Evolutionary conservation across 2,888 invertebrate genomes (phyloP), one percentile per base, ranked within the genome.

Genomic region (Nomada ruficornis): DNA sequence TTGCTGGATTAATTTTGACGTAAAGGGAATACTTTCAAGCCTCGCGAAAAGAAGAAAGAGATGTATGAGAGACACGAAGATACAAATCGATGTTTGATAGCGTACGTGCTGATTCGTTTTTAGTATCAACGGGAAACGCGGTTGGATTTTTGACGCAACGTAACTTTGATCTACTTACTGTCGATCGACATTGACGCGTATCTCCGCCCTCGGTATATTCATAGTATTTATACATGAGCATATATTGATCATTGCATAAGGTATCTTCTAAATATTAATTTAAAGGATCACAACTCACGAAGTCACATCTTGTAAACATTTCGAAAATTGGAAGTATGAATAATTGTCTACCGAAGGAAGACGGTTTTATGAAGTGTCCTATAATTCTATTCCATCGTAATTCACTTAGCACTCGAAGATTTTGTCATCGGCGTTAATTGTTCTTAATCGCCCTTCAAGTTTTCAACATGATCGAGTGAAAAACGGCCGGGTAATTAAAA

Each of bases 161-260:
- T 70, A 50, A 55, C 57, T 72, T 26, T 47, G 68, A 54, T 44
- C 62, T 69, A 70, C 75, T 74, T 81, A 67, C 20, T 57, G 57
- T 36, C 60, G 64, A 64, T 77, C 74, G 64, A 20, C 63, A 80
- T 81, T 80, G 76, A 86, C 77, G 80, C 11, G 60, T 50, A 76
- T 65, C 55, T 68, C 59, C 68, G 36, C 63, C 75, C 42, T 20
- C 70, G 50, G 60, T 55, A 64, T 85, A 83, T 85, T 78, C 84
- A 80, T 79, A 77, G 63, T 87, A 90, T 87, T 89, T 88, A 84
- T 88, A 88, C 63, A 84, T 44, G 11, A 84, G 82, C 72, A 81
- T 83, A 88, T 88, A 86, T 23, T 23, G 86, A 86, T 73, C 59
- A 62, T 87, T 86, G 72, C 79, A 68, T 79, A 84, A 88, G 72